phyloP scores from a whole-genome alignment of 2,888 invertebrate genomes.

The Sericinus montela region DNA sequence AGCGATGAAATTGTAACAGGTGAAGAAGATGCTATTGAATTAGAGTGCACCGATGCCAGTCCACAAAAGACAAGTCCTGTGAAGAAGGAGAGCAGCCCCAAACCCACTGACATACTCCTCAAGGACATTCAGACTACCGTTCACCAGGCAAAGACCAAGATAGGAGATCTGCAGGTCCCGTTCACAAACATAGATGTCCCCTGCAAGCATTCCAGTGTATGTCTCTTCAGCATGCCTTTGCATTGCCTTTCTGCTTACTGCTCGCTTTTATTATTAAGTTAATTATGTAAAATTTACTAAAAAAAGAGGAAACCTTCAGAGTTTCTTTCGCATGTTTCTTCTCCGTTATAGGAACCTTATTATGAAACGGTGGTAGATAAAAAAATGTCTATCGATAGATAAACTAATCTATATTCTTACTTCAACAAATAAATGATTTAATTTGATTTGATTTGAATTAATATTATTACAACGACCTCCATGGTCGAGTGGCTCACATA shows the following conservation, averaged over 20 bases:
- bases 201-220: conserved; percentile 62
- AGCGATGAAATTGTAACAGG: conserved; percentile 28
- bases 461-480: too few species aligned
- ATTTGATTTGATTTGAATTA: too few species aligned
- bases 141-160: conserved; percentile 80
- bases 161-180: conserved; percentile 81
- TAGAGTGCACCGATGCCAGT: conserved; percentile 38
- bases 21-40: conserved; percentile 64
- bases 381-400: too few species aligned
- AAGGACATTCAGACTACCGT: conserved; percentile 79
- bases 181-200: conserved; percentile 51
- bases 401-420: too few species aligned
- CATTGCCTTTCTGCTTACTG: conserved; percentile 59
- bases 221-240: conserved; percentile 63
- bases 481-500: too few species aligned
- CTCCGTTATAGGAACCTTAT: too few species aligned
- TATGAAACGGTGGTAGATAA: too few species aligned
- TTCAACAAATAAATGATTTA: too few species aligned
- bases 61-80: conserved; percentile 28
- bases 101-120: conserved; percentile 54
- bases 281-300: not conserved
- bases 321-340: too few species aligned
- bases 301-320: too few species aligned
- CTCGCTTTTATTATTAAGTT: conserved; percentile 20
- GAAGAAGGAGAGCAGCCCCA: conserved; percentile 53